Conservation (phyloP, 2,797 vertebrate species). For the Falco novaeseelandiae region DNA sequence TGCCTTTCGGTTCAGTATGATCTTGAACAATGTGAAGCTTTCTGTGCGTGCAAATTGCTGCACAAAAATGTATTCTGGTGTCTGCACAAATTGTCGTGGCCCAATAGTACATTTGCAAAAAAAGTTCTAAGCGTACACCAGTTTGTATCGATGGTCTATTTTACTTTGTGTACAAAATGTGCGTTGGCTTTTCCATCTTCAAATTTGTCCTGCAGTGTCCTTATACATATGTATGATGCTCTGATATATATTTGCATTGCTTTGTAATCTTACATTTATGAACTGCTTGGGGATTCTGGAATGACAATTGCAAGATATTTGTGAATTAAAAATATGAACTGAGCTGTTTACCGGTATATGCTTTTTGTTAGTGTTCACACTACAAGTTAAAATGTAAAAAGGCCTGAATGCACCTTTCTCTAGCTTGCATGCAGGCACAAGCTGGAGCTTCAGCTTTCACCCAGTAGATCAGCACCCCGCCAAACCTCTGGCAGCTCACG, state of each 20-base stretch:
- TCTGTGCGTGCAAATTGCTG: neutral
- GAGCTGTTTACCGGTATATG: neutral
- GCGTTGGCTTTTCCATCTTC: neutral
- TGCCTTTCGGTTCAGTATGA: neutral
- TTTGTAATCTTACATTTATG: neutral
- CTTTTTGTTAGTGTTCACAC: neutral
- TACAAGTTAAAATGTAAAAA: neutral
- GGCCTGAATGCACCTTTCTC: neutral
- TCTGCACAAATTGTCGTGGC: neutral
- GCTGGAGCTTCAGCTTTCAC: neutral
- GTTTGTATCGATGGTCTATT: neutral
- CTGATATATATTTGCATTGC: neutral
- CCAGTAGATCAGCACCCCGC: neutral
- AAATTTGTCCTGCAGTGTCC: neutral
- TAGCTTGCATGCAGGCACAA: neutral
- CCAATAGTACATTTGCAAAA: neutral
- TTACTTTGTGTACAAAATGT: neutral
- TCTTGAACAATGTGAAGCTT: neutral
- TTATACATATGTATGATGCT: neutral
- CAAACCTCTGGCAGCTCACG: neutral
- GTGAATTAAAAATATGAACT: neutral
- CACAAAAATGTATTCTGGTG: neutral
- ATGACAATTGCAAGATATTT: neutral
- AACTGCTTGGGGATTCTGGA: neutral
- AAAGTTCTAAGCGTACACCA: neutral